These are phyloP conservation scores for Euwallacea similis DNA, from an alignment of 1,140 invertebrate species.

Conservation along the genomic window DNA sequence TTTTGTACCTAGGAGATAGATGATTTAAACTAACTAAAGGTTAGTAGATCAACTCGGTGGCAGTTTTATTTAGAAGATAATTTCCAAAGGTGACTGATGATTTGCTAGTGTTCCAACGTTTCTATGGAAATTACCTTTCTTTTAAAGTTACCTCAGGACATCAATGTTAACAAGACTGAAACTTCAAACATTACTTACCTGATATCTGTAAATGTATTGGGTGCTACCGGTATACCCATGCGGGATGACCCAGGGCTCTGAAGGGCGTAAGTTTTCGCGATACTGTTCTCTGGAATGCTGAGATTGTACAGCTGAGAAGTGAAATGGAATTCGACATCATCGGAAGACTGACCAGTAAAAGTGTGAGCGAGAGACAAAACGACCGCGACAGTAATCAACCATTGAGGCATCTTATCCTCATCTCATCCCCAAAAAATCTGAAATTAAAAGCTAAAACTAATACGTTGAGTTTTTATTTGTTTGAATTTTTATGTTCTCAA, in stretches of 20 bases:
- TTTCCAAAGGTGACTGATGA: too few species aligned
- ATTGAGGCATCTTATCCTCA: conserved; percentile 49
- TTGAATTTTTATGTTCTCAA: too few species aligned
- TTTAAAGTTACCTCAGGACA: too few species aligned
- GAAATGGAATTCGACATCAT: conserved; percentile 64
- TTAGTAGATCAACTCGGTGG: neutral
- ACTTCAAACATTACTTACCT: conserved; percentile 9
- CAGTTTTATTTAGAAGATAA: too few species aligned
- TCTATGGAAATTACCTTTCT: too few species aligned
- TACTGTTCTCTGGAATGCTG: conserved; percentile 87
- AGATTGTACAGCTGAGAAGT: conserved; percentile 81
- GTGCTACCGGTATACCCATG: conserved; percentile 57
- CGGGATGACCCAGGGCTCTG: conserved; percentile 60
- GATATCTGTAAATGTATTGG: conserved; percentile 60
- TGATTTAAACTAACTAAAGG: neutral
- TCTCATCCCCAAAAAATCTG: conserved; percentile 50
- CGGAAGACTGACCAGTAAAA: conserved; percentile 34
- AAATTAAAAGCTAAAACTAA: conserved; percentile 29
- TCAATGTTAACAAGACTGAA: too few species aligned
- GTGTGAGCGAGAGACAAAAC: conserved; percentile 48
- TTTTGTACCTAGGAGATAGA: conserved; percentile 66
- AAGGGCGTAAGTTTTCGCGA: conserved; percentile 77
- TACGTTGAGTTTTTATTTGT: too few species aligned
- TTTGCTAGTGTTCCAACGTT: too few species aligned
- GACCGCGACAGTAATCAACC: conserved; percentile 43